These are phyloP conservation scores for Euproctis similis DNA, from an alignment of 2,888 invertebrate genomes.

Conservation along the genomic window DNA sequence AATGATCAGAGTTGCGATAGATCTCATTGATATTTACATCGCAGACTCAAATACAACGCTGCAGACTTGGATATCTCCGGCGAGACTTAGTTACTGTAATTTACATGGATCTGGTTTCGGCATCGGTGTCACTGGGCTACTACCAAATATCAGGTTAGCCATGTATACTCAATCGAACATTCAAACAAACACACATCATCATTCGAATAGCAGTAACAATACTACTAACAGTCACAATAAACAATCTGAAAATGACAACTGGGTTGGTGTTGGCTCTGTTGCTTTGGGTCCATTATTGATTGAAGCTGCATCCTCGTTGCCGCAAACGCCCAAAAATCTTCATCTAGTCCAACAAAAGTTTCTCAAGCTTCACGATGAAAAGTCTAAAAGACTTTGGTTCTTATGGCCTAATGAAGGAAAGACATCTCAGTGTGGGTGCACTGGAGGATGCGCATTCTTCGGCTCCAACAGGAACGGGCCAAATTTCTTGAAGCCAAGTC, in stretches of 20 bases:
- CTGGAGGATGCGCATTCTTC: slow-evolving; percentile 96
- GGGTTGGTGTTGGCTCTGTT: slow-evolving; percentile 94
- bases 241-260: slow-evolving; percentile 78
- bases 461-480: slow-evolving; percentile 93
- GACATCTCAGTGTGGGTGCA: slow-evolving; percentile 91
- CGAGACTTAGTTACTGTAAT: slow-evolving; percentile 93
- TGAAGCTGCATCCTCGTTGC: slow-evolving; percentile 90
- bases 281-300: slow-evolving; percentile 92
- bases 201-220: slow-evolving; percentile 69
- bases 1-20: slow-evolving; percentile 91
- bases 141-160: slow-evolving; percentile 82
- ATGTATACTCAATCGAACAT: slow-evolving; percentile 81
- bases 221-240: slow-evolving; percentile 57
- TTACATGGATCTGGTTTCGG: slow-evolving; percentile 95
- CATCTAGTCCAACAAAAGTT: slow-evolving; percentile 89
- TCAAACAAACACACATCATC: slow-evolving; percentile 69
- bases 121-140: slow-evolving; percentile 89
- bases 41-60: slow-evolving; percentile 92
- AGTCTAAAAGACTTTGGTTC: slow-evolving; percentile 93
- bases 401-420: slow-evolving; percentile 88
- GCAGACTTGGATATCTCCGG: slow-evolving; percentile 91
- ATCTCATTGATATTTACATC: slow-evolving; percentile 92
- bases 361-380: slow-evolving; percentile 87
- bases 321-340: slow-evolving; percentile 84
- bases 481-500: slow-evolving; percentile 90